These are phyloP conservation scores for Timema podura DNA, from an alignment of 2,888 invertebrate genomes.

Conservation along the genomic window DNA sequence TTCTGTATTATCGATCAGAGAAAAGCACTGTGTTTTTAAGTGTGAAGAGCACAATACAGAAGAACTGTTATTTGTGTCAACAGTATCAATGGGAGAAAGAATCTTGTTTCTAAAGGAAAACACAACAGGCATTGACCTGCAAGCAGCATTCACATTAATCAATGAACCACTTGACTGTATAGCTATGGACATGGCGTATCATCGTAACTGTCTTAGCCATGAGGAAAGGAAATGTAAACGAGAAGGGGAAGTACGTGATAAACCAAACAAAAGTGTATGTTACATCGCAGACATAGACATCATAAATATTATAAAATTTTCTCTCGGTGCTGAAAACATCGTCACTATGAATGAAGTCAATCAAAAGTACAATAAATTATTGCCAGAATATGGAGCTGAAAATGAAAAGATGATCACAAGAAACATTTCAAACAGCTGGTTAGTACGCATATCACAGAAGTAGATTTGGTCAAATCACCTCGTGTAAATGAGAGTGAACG, in stretches of 20 bases:
- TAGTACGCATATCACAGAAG: not conserved
- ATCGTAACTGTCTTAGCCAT: constrained; percentile 1
- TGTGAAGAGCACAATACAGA: not conserved
- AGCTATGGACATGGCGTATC: not conserved
- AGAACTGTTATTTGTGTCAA: not conserved
- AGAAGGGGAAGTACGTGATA: not conserved
- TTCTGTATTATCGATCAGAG: not conserved
- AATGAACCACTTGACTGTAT: not conserved
- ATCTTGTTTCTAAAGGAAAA: not conserved
- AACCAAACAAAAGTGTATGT: not conserved
- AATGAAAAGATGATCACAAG: not conserved
- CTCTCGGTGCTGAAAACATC: not conserved
- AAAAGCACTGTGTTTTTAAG: not conserved
- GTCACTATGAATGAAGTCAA: not conserved
- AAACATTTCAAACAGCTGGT: not conserved
- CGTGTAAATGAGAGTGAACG: no score
- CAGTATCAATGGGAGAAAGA: not conserved
- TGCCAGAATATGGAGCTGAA: not conserved
- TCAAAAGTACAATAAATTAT: not conserved
- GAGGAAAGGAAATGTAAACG: not conserved
- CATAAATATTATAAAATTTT: not conserved
- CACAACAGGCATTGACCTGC: not conserved
- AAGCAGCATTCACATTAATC: not conserved
- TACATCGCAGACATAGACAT: not conserved
- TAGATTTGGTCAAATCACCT: not conserved